These are phyloP conservation scores for Rhamphomyia laevipes DNA, from an alignment of 2,888 invertebrate species.

Conservation along the genomic window DNA sequence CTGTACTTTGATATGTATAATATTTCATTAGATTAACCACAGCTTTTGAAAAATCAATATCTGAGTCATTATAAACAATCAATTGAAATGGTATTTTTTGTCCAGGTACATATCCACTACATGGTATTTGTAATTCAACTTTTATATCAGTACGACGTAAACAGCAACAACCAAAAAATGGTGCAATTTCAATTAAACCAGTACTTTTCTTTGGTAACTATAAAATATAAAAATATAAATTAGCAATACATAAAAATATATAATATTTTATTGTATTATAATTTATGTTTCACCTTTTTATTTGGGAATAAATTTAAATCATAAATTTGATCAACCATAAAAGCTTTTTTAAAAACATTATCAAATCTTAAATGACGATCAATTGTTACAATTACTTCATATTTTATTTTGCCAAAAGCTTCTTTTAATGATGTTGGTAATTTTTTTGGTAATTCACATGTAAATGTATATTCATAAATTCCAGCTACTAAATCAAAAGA, in stretches of 20 bases:
- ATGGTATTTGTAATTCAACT: conserved; percentile 51
- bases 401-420: conserved; percentile 59
- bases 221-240: conserved; percentile 1
- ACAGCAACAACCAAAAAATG: conserved; percentile 51
- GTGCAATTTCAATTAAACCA: conserved; percentile 60
- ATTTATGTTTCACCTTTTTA: conserved; percentile 42
- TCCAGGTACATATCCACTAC: conserved; percentile 61
- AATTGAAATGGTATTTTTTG: conserved; percentile 57
- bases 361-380: conserved; percentile 81
- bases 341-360: conserved; percentile 65
- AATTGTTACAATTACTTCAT: conserved; percentile 61
- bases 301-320: conserved; percentile 64
- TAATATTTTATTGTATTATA: not conserved
- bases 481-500: conserved; percentile 61
- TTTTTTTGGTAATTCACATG: conserved; percentile 44
- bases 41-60: conserved; percentile 50
- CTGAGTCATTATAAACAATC: conserved; percentile 62
- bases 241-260: no score
- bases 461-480: conserved; percentile 60
- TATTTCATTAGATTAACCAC: conserved; percentile 42
- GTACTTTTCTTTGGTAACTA: conserved; percentile 52
- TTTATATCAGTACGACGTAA: conserved; percentile 58
- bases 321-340: conserved; percentile 63
- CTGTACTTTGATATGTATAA: not conserved
- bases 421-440: conserved; percentile 71